Conservation (phyloP, 2,797 vertebrate genomes). For the Limnodromus scolopaceus region DNA sequence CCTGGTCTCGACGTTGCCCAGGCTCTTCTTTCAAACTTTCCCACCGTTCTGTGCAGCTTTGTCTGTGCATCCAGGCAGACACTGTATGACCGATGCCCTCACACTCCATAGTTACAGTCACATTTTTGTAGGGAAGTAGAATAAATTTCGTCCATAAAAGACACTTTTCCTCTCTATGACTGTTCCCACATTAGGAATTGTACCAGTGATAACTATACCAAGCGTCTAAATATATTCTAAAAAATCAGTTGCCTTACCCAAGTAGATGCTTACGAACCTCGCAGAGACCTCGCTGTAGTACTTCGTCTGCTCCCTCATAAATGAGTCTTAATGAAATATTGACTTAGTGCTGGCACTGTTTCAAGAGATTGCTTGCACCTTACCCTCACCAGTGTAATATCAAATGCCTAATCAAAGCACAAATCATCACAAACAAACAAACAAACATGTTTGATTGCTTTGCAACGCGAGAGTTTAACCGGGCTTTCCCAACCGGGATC, state of each 20-base stretch:
- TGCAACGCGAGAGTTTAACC: neutral
- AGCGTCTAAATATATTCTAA: neutral
- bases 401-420: constrained; percentile 50
- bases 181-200: neutral
- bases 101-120: neutral
- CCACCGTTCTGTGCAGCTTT: neutral
- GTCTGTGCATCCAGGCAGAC: neutral
- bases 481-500: constrained; percentile 38
- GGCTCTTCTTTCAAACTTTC: neutral
- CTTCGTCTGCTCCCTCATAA: constrained; percentile 20
- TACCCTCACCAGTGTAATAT: constrained; percentile 31
- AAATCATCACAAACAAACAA: constrained; percentile 54
- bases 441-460: constrained; percentile 35
- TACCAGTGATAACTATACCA: neutral
- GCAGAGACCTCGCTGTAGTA: neutral
- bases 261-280: neutral
- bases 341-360: constrained; percentile 52
- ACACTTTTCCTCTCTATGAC: neutral
- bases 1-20: neutral
- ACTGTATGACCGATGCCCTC: neutral
- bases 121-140: neutral
- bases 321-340: constrained; percentile 59
- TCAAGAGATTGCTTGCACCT: constrained; percentile 51
- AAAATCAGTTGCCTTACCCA: neutral
- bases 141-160: neutral